Percentiles rank a stretch among this genome's conserved stretches.
phyloP scores from a whole-genome alignment of 1,140 invertebrate genomes.

The Gonioctena quinquepunctata region DNA sequence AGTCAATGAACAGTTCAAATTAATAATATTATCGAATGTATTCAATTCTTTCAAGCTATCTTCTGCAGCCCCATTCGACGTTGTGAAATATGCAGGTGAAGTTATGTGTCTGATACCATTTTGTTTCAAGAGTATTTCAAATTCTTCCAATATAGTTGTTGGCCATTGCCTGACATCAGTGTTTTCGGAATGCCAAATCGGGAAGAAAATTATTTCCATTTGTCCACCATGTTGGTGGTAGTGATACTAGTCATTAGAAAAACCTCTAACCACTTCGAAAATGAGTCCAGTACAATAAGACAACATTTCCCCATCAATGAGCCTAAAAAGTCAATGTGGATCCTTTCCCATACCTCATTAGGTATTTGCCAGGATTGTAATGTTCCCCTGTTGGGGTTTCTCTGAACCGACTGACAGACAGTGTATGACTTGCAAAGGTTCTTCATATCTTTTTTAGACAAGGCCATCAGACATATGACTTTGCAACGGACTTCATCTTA shows the following conservation, averaged over 20 bases:
- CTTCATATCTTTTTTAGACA: slow-evolving; percentile 55
- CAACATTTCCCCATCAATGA: slow-evolving; percentile 52
- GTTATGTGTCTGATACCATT: slow-evolving; percentile 45
- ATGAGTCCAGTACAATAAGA: slow-evolving; percentile 55
- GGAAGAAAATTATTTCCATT: neutral
- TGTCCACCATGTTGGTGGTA: slow-evolving; percentile 5
- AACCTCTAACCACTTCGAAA: slow-evolving; percentile 56
- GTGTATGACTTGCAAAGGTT: slow-evolving; percentile 24
- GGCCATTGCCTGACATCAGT: slow-evolving; percentile 53
- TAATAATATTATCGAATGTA: neutral
- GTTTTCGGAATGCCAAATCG: slow-evolving; percentile 48
- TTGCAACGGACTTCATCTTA: slow-evolving; percentile 38
- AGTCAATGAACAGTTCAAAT: slow-evolving; percentile 23
- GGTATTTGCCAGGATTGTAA: slow-evolving; percentile 3
- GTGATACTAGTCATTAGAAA: slow-evolving; percentile 10
- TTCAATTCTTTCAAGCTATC: slow-evolving; percentile 21
- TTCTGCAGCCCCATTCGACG: slow-evolving; percentile 50
- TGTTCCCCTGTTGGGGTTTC: neutral
- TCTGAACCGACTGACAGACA: neutral
- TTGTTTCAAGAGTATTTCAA: slow-evolving; percentile 48
- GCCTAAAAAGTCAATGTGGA: slow-evolving; percentile 60
- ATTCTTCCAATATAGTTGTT: slow-evolving; percentile 51
- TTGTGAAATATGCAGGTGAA: slow-evolving; percentile 47
- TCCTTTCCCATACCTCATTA: slow-evolving; percentile 53
- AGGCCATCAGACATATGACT: slow-evolving; percentile 29